These are phyloP conservation scores for Netelia inedita DNA, from an alignment of 2,888 invertebrate species.

Conservation along the genomic window DNA sequence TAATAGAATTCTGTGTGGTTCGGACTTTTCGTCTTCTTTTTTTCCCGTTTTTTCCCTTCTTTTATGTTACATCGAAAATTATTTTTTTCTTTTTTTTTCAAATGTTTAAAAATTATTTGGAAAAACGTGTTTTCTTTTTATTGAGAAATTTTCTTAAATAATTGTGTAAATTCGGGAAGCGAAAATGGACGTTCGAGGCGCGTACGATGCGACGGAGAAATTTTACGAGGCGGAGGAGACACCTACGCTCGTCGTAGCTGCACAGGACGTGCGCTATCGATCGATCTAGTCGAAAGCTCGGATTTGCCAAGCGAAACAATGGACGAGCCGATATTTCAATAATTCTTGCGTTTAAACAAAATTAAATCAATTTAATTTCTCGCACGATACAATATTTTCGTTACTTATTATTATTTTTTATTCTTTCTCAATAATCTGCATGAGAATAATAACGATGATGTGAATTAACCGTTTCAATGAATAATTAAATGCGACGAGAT, in stretches of 20 bases:
- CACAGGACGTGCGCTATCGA: conserved; percentile 66
- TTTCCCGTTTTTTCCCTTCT: neutral
- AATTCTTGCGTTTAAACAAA: too few species aligned
- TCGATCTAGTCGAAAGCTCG: conserved; percentile 5
- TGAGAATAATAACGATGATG: too few species aligned
- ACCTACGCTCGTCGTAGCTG: conserved; percentile 68
- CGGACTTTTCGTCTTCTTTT: neutral
- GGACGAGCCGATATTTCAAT: neutral
- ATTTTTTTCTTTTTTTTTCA: too few species aligned
- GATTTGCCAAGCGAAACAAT: neutral
- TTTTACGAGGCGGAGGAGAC: conserved; percentile 59
- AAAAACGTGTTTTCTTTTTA: neutral
- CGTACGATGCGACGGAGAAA: neutral
- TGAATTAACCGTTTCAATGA: too few species aligned
- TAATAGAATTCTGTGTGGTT: neutral
- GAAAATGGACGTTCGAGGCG: neutral
- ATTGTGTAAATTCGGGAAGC: neutral
- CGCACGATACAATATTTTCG: too few species aligned
- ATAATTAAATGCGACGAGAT: too few species aligned
- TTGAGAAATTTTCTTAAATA: neutral
- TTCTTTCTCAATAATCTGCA: too few species aligned
- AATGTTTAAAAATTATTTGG: neutral
- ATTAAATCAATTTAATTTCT: too few species aligned
- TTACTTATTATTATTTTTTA: too few species aligned
- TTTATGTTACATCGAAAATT: neutral